Conservation (phyloP, 2,797 vertebrate genomes). For the Enteromius unitaeniatus region DNA sequence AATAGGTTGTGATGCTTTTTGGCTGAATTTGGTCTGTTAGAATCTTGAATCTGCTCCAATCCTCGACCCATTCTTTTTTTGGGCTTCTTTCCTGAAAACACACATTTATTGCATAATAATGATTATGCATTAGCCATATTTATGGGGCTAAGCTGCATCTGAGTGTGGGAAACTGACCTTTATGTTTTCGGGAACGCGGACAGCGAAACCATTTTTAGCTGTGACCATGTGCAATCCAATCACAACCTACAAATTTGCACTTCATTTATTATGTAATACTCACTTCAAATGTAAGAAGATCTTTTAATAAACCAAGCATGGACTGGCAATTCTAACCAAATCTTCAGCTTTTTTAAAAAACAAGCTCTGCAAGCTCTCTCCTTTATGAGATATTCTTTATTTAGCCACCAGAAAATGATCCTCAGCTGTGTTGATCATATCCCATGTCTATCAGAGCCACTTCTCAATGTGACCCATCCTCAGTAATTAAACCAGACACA, state of each 20-base stretch:
- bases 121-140: conserved; percentile 30
- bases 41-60: background rate
- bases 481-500: conserved; percentile 55
- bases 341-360: background rate
- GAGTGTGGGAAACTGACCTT: conserved; percentile 50
- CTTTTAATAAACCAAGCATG: background rate
- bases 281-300: background rate
- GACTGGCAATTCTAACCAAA: background rate
- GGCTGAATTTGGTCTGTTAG: background rate
- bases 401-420: conserved; percentile 46
- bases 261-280: background rate
- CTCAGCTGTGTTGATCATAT: conserved; percentile 40
- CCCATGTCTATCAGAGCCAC: conserved; percentile 44
- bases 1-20: background rate
- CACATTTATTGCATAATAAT: conserved; percentile 42
- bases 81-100: conserved; percentile 29
- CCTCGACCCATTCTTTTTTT: background rate
- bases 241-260: background rate
- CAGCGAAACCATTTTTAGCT: conserved; percentile 9
- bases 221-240: conserved; percentile 22
- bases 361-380: background rate
- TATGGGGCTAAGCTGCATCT: conserved; percentile 15
- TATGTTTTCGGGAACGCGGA: conserved; percentile 18
- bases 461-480: conserved; percentile 42
- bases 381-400: conserved; percentile 44